Evolutionary conservation across 2,113 vertebrate genomes (phyloP).

Genomic region (Acrocephalus arundinaceus): DNA sequence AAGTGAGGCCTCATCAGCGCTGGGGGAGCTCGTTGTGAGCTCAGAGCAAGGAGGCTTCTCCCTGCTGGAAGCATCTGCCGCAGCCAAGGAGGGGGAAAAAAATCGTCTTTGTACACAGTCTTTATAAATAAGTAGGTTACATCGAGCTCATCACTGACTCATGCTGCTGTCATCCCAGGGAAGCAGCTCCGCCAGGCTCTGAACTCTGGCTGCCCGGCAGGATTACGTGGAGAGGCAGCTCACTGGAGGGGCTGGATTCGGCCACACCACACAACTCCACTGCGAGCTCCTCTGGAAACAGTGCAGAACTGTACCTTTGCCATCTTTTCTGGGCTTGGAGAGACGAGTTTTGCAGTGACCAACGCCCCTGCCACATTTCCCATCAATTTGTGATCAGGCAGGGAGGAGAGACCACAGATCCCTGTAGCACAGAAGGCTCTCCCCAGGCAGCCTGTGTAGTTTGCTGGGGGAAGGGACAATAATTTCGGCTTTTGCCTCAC

Average conservation of each 20-base stretch:
- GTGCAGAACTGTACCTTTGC: not conserved
- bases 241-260: not conserved
- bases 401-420: not conserved
- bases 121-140: conserved; percentile 29
- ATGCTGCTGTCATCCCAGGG: not conserved
- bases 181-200: not conserved
- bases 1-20: rapidly evolving
- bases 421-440: not conserved
- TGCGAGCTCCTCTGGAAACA: not conserved
- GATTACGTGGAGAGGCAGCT: not conserved
- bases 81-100: not conserved
- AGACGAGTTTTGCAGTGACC: not conserved
- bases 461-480: not conserved
- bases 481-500: not conserved
- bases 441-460: not conserved
- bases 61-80: not conserved
- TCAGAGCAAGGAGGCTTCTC: not conserved
- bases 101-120: not conserved
- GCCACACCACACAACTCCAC: not conserved
- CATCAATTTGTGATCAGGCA: not conserved
- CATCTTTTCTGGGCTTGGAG: not conserved
- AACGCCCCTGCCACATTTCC: rapidly evolving
- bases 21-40: rapidly evolving
- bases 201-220: not conserved
- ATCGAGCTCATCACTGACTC: not conserved